Evolutionary conservation across 2,888 invertebrate genomes (phyloP).

Genomic region (Aplocera efformata): DNA sequence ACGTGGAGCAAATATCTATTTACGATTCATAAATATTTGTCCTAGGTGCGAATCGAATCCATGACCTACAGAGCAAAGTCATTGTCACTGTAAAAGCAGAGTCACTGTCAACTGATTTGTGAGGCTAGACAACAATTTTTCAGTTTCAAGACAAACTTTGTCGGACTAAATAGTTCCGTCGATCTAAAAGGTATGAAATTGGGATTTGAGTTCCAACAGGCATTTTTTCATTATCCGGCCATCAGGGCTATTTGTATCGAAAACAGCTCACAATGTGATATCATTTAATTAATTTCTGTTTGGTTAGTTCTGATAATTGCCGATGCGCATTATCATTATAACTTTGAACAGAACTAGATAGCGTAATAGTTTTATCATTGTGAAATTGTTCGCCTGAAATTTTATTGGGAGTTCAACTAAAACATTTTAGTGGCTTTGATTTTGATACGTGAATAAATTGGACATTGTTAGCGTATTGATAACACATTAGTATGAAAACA

Average conservation of each 20-base stretch:
- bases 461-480: background rate
- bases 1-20: no score
- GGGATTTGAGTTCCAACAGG: no score
- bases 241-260: background rate
- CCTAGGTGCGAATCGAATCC: no score
- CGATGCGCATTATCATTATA: conserved; percentile 3
- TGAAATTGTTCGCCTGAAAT: background rate
- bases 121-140: no score
- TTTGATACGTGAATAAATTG: background rate
- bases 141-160: no score
- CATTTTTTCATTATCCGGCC: background rate
- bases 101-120: no score
- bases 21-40: no score
- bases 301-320: conserved; percentile 2
- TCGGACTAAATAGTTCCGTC: no score
- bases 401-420: background rate
- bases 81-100: no score
- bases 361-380: background rate
- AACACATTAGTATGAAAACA: no score
- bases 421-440: background rate
- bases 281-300: conserved; percentile 5
- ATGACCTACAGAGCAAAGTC: no score
- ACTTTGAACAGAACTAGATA: conserved; percentile 5
- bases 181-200: no score
- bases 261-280: conserved; percentile 1